phyloP scores from a whole-genome alignment of 1,140 invertebrate species.

The Triops cancriformis region DNA sequence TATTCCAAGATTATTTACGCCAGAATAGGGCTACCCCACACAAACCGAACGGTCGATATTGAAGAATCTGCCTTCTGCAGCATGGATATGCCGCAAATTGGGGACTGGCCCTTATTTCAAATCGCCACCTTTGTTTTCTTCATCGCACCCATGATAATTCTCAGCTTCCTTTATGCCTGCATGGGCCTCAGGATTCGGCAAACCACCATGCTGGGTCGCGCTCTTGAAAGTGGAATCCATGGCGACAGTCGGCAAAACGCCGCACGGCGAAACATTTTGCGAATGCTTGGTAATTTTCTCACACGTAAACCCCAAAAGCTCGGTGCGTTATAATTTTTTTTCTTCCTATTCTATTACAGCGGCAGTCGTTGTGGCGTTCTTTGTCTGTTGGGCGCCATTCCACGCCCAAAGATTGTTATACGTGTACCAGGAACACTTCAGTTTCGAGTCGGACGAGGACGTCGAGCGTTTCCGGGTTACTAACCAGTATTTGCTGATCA shows the following conservation, averaged over 20 bases:
- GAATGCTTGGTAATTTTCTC: constrained; percentile 67
- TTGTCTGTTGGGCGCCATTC: constrained; percentile 94
- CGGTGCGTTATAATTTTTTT: neutral
- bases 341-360: constrained; percentile 51
- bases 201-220: constrained; percentile 34
- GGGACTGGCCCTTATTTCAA: constrained; percentile 58
- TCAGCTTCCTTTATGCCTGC: constrained; percentile 62
- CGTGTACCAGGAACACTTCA: constrained; percentile 44
- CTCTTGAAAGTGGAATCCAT: constrained; percentile 24
- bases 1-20: constrained; percentile 36
- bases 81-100: constrained; percentile 48
- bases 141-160: constrained; percentile 67
- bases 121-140: constrained; percentile 75
- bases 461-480: constrained; percentile 52
- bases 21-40: constrained; percentile 11
- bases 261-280: constrained; percentile 61
- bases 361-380: constrained; percentile 91
- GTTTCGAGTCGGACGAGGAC: constrained; percentile 37
- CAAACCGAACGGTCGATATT: constrained; percentile 37
- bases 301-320: neutral
- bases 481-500: constrained; percentile 64
- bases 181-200: constrained; percentile 54
- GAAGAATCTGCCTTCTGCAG: constrained; percentile 69
- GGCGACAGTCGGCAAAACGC: constrained; percentile 28
- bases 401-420: constrained; percentile 71